Conservation (phyloP, 2,797 vertebrate species). For the Rhinogobio ventralis region DNA sequence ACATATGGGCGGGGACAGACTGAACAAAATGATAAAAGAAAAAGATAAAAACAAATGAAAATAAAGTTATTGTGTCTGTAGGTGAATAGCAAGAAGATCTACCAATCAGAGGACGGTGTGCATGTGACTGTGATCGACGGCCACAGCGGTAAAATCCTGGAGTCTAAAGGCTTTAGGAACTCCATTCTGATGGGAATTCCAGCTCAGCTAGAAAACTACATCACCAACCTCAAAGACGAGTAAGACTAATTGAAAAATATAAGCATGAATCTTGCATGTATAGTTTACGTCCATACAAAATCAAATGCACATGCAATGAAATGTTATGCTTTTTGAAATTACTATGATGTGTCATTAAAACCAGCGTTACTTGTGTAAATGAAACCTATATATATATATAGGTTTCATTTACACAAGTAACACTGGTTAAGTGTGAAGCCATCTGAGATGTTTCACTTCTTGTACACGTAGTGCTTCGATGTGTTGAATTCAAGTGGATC, state of each 20-base stretch:
- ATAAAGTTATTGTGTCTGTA: conserved; percentile 60
- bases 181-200: conserved; percentile 89
- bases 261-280: not conserved
- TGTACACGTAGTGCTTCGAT: not conserved
- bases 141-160: conserved; percentile 80
- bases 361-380: not conserved
- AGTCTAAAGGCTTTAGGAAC: conserved; percentile 82
- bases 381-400: not conserved
- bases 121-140: conserved; percentile 88
- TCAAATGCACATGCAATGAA: not conserved
- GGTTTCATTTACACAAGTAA: no score
- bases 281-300: no score
- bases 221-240: conserved; percentile 85
- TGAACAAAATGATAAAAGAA: no score
- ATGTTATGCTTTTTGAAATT: not conserved
- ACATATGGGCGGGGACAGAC: not conserved
- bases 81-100: conserved; percentile 86
- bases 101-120: conserved; percentile 87
- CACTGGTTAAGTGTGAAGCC: not conserved
- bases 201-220: conserved; percentile 86
- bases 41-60: not conserved
- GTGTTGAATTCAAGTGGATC: conserved; percentile 19
- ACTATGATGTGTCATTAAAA: not conserved
- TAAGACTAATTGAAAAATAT: conserved; percentile 69
- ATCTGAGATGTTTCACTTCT: conserved; percentile 17